Conservation (phyloP, 64 coral and sea anemone species). For the Actinia equina region DNA sequence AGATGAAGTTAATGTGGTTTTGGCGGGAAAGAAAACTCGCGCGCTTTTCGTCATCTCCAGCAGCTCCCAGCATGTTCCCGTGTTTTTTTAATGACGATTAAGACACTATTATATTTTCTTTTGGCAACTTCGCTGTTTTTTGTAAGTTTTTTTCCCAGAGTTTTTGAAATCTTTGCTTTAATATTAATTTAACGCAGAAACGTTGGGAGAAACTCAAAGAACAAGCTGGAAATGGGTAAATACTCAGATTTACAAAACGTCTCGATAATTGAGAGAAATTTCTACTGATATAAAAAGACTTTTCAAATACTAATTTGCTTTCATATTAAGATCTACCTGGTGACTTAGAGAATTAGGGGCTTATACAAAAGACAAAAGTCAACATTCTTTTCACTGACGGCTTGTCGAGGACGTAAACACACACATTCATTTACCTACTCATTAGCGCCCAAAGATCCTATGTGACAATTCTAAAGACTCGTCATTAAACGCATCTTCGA, state of each 20-base stretch:
- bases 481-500: not conserved
- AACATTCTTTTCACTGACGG: not conserved
- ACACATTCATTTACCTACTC: not conserved
- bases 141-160: too few species aligned
- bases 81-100: too few species aligned
- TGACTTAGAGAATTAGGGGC: not conserved
- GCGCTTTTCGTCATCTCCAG: too few species aligned
- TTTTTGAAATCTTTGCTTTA: too few species aligned
- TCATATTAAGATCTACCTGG: not conserved
- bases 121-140: too few species aligned
- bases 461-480: not conserved
- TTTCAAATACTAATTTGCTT: not conserved
- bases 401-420: not conserved
- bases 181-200: too few species aligned
- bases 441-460: not conserved
- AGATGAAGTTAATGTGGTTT: too few species aligned
- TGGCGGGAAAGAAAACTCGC: too few species aligned
- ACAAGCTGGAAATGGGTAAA: not conserved
- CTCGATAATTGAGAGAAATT: not conserved
- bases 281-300: not conserved
- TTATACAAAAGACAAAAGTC: not conserved
- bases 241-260: not conserved
- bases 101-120: too few species aligned
- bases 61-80: too few species aligned
- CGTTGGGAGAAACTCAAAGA: not conserved